phyloP scores from a whole-genome alignment of 2,797 vertebrate genomes.

The Ptychadena robeensis region DNA sequence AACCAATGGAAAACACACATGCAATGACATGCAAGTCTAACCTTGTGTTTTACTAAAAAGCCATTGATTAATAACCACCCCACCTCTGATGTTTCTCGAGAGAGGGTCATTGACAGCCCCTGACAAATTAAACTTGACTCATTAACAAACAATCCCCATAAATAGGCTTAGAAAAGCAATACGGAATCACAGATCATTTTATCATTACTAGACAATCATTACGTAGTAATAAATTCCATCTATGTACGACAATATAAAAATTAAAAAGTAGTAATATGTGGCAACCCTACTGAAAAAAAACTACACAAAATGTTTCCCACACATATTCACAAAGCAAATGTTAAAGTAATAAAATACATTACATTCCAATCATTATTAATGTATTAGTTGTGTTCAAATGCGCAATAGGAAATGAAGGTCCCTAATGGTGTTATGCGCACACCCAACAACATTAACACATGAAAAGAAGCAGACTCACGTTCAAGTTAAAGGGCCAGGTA shows the following conservation, averaged over 20 bases:
- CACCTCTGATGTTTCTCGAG: background rate
- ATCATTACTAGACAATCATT: constrained; percentile 5
- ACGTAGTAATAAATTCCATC: background rate
- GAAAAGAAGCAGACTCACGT: too few relatives aligned
- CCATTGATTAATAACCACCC: background rate
- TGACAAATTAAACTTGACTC: constrained; percentile 32
- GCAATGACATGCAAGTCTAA: background rate
- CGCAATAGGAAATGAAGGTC: too few relatives aligned
- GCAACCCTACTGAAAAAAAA: too few relatives aligned
- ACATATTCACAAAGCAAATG: too few relatives aligned
- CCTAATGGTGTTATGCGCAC: too few relatives aligned
- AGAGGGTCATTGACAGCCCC: background rate
- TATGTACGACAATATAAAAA: background rate
- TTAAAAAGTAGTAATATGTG: background rate
- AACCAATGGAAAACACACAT: constrained; percentile 1
- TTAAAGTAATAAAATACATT: too few relatives aligned
- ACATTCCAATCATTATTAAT: too few relatives aligned
- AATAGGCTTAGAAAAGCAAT: constrained; percentile 2
- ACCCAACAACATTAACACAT: too few relatives aligned
- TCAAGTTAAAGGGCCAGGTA: too few relatives aligned
- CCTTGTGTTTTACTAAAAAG: background rate
- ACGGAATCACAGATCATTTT: constrained; percentile 5
- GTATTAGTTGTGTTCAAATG: too few relatives aligned
- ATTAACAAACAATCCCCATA: constrained; percentile 3
- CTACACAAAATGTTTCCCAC: too few relatives aligned